These are phyloP conservation scores for Drosophila anomelani DNA, from an alignment of 2,888 invertebrate genomes.

Conservation along the genomic window DNA sequence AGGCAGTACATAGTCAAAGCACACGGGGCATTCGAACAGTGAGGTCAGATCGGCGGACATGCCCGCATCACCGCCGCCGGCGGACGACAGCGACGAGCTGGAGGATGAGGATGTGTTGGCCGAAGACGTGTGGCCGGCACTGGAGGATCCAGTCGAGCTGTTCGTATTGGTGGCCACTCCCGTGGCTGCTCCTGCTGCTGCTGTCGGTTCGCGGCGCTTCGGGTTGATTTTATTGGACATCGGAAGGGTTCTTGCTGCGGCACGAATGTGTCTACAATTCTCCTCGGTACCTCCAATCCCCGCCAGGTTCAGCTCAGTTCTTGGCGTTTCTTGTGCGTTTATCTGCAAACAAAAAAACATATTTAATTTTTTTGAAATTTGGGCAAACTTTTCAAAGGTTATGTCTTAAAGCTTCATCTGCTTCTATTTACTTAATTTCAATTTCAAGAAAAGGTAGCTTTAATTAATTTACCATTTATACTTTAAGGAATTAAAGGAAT, in stretches of 20 bases:
- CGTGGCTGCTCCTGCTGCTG: conserved; percentile 64
- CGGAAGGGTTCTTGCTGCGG: conserved; percentile 58
- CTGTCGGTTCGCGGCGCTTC: conserved; percentile 84
- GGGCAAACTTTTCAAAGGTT: too few species aligned
- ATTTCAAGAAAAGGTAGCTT: background rate
- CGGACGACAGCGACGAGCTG: conserved; percentile 84
- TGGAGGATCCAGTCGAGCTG: conserved; percentile 69
- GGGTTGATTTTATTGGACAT: conserved; percentile 85
- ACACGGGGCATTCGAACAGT: conserved; percentile 97
- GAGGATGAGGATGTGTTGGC: conserved; percentile 85
- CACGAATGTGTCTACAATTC: conserved; percentile 34
- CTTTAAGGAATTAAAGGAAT: background rate
- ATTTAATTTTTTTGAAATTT: background rate
- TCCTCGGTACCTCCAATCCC: conserved; percentile 19
- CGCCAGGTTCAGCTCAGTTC: conserved; percentile 26
- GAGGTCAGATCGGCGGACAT: conserved; percentile 95
- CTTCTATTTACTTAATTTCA: background rate
- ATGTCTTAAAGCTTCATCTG: background rate
- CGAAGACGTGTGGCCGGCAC: conserved; percentile 79
- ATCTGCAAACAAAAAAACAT: background rate
- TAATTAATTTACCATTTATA: background rate
- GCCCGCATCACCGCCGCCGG: conserved; percentile 85
- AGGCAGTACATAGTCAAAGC: conserved; percentile 99
- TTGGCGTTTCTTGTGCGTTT: conserved; percentile 16
- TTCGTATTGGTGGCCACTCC: conserved; percentile 72